Evolutionary conservation across 2,113 vertebrate species (phyloP).

Genomic region (Mesitornis unicolor): DNA sequence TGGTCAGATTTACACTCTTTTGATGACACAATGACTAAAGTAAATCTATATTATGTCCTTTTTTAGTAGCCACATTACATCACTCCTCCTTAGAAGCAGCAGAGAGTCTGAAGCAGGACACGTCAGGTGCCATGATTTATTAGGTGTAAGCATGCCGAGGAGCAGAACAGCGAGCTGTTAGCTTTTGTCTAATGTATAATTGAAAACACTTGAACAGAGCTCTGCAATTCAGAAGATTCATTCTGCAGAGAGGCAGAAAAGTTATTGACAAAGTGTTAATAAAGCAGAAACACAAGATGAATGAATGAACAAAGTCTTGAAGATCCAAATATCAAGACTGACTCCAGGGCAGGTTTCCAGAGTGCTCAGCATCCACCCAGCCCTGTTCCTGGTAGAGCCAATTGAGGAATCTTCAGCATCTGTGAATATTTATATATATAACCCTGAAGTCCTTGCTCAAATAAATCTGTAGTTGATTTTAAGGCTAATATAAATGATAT

Average conservation of each 20-base stretch:
- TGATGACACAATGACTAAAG: background rate
- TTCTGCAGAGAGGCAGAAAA: background rate
- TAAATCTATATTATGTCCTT: constrained; percentile 21
- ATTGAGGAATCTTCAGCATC: accelerated
- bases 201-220: background rate
- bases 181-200: background rate
- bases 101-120: background rate
- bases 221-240: background rate
- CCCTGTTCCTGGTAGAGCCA: accelerated
- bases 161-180: background rate
- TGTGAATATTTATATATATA: too few relatives aligned
- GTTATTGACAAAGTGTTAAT: background rate
- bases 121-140: background rate
- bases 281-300: background rate
- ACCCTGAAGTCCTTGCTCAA: background rate
- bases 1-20: background rate
- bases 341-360: background rate
- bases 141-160: background rate
- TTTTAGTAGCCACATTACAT: constrained; percentile 26
- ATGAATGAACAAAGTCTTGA: background rate
- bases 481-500: background rate
- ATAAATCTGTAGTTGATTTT: background rate
- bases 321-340: background rate
- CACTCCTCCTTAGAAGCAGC: background rate
- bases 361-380: background rate